Percentiles rank a stretch among this genome's conserved stretches.
Conservation (phyloP, 2,797 vertebrate genomes). For the Amblyraja radiata region DNA sequence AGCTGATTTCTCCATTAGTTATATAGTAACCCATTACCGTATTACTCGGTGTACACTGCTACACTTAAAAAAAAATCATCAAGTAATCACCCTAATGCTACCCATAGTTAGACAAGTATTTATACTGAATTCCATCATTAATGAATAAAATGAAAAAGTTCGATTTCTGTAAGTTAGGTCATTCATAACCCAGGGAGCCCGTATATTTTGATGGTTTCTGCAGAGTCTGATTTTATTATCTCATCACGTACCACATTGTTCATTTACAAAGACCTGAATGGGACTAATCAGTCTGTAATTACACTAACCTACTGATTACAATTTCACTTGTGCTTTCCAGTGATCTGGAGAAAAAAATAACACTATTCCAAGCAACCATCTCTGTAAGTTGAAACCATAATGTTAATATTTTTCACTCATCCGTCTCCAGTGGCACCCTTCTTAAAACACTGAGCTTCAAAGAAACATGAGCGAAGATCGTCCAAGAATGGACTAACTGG, state of each 20-base stretch:
- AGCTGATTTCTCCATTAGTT: too few species aligned
- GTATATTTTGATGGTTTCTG: neutral
- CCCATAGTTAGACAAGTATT: too few species aligned
- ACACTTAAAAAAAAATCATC: too few species aligned
- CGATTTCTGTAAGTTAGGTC: too few species aligned
- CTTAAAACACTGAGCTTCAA: neutral
- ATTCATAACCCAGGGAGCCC: too few species aligned
- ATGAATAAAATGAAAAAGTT: too few species aligned
- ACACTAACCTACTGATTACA: neutral
- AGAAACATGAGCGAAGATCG: neutral
- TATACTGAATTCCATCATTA: too few species aligned
- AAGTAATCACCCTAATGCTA: too few species aligned
- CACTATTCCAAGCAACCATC: neutral
- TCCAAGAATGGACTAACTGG: neutral
- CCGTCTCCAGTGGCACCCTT: neutral
- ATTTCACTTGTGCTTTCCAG: neutral
- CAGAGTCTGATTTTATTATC: neutral
- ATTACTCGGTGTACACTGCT: too few species aligned
- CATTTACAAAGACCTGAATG: neutral
- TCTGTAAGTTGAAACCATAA: neutral
- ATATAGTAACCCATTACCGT: too few species aligned
- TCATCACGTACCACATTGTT: too few species aligned
- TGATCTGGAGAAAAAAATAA: neutral
- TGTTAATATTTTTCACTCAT: neutral
- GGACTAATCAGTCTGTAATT: neutral